phyloP scores from a whole-genome alignment of 2,113 vertebrate species.

The Perognathus longimembris region DNA sequence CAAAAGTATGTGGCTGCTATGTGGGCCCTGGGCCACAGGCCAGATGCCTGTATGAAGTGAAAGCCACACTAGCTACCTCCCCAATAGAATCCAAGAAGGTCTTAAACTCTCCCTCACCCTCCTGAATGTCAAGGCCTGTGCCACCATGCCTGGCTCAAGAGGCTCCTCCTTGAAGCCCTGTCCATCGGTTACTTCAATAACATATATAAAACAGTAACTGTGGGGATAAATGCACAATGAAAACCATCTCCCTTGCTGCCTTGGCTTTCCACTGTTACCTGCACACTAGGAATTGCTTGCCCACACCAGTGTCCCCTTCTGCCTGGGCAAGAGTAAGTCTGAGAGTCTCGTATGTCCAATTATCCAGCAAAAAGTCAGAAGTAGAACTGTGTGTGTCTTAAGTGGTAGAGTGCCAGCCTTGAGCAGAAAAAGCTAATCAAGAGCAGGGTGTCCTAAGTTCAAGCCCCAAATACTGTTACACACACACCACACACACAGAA shows the following conservation, averaged over 20 bases:
- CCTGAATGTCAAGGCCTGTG: no score
- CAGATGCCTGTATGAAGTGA: accelerated
- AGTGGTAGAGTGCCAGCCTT: no score
- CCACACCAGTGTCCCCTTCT: not conserved
- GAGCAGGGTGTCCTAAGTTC: no score
- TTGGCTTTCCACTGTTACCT: not conserved
- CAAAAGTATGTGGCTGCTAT: not conserved
- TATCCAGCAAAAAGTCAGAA: no score
- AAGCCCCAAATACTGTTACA: no score
- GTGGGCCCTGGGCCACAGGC: not conserved
- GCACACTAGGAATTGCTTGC: accelerated
- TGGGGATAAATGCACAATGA: not conserved
- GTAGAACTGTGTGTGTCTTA: no score
- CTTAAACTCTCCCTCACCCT: no score
- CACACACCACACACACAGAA: no score
- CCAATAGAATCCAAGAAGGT: no score
- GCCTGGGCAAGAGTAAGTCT: no score
- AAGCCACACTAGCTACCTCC: not conserved
- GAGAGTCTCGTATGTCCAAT: no score
- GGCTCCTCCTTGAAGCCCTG: not conserved
- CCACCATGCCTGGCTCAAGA: not conserved
- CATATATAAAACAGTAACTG: not conserved
- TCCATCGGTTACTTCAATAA: not conserved
- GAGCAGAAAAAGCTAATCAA: no score
- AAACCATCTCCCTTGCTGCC: not conserved